Evolutionary conservation across 2,888 invertebrate genomes (phyloP), one percentile per base, ranked within the genome.

Genomic region (Hemithea aestivaria): DNA sequence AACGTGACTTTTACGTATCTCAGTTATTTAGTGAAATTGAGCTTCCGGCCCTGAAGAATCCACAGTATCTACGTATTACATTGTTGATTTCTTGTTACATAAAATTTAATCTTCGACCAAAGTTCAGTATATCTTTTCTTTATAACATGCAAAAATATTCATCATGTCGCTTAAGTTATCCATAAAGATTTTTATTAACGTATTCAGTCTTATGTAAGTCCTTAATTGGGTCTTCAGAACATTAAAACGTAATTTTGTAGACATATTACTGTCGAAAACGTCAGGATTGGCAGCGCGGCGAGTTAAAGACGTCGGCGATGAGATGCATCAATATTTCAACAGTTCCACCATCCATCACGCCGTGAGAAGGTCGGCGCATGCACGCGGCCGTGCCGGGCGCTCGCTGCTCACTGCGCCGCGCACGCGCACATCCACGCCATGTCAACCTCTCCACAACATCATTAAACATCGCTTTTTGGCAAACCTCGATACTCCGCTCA

Each of bases 291-390:
- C 53, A 40, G 48, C 20, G 40, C 41, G 40, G 45, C 35, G 35
- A 42, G 42, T 39, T 46, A 23, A 40, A 40, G 24, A 39, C 45
- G 46, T 55, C 53, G 48, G 42, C 53, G 50, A 55, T 55, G 42
- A 53, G 50, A 55, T 55, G 45, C 61, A 59, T 65, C 59, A 62
- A 56, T 56, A 56, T 57, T 52, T 64, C 55, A 53, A 49, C 53
- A 56, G 35, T 44, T 46, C 41, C 22, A 46, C 53, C 55, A 64
- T 69, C 56, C 60, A 66, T 73, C 70, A 68, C 48, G 11, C 28
- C 32, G 36, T 33, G 58, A 56, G 59, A 59, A 66, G 57, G 58
- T 58, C 58, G 58, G 45, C 47, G 49, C 40, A 43, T 48, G 51
- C 47, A 38, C 39, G 40, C 26, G 37, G 35, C 49, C 16, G 16